Evolutionary conservation across 2,888 invertebrate species (phyloP), one percentile per base, ranked within the genome.

Genomic region (Campoplex capitator): DNA sequence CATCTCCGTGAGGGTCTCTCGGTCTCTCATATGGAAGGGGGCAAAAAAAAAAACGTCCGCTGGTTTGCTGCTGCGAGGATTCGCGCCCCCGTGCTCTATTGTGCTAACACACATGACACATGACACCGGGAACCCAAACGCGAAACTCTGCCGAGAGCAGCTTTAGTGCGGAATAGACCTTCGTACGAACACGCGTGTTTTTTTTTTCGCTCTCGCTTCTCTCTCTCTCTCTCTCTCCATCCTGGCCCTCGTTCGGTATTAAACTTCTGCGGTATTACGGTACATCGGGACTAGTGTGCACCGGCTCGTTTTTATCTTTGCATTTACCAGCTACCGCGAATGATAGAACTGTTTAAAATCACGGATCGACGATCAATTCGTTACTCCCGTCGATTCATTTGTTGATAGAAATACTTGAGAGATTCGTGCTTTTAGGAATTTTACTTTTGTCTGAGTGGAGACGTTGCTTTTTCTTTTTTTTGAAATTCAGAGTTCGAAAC

Each of bases 121-220:
- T 75, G 71, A 35, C 75, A 76, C 70, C 78, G 76, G 73, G 62
- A 83, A 76, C 83, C 76, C 75, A 79, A 79, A 83, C 51, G 45
- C 76, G 76, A 70, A 32, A 32, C 62, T 13, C 62, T 3, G 28
- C 75, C 71, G 68, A 2, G 35, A 62, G 42, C 74, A 28, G 83
- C 65, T 56, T 86, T 83, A 83, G 86, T 86, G 76, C 67, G 79
- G 79, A 38, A 86, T 83, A 79, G 71, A 83, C 86, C 83, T 79
- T 86, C 79, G 75, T 86, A 71, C 79, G 68, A 79, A 56, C 70
- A 74, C 79, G 76, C 83, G 78, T 56, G 4, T 38, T 38, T 38
- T 38, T 38, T 23, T 73, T 83, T 71, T 65, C 70, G 65, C 32
- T 85, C 85, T 74, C 58, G 28, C 56, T 58, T 58, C 58, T 58